phyloP scores from a whole-genome alignment of 2,797 vertebrate genomes.

The Balearica regulorum region DNA sequence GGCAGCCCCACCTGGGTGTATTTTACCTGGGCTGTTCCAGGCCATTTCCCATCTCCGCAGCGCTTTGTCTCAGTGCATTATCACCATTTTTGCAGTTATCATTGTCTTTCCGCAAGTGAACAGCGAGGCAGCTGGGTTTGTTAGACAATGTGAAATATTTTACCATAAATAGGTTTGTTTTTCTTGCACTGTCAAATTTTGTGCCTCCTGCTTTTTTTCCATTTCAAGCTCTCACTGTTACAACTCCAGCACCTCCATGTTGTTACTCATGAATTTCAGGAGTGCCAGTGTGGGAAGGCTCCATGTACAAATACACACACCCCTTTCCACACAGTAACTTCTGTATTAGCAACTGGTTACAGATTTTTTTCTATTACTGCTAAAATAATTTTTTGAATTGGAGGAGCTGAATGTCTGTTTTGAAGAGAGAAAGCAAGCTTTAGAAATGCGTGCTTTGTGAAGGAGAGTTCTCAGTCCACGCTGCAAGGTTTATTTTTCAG shows the following conservation, averaged over 20 bases:
- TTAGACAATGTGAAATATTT: slow-evolving; percentile 53
- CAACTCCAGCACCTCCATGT: fast-evolving
- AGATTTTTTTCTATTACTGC: not conserved
- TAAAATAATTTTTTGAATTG: not conserved
- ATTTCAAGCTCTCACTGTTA: not conserved
- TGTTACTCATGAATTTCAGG: not conserved
- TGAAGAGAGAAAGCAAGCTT: not conserved
- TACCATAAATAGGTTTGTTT: slow-evolving; percentile 28
- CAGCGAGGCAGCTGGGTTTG: not conserved
- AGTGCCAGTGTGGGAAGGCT: not conserved
- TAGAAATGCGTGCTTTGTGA: not conserved
- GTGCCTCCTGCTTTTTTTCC: not conserved
- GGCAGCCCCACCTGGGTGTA: not conserved
- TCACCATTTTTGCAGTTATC: not conserved
- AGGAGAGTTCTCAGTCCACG: not conserved
- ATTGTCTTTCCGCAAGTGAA: not conserved
- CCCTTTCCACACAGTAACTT: not conserved
- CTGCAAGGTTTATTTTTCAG: not conserved
- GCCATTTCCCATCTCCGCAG: not conserved
- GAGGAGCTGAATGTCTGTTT: not conserved
- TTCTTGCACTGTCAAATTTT: not conserved
- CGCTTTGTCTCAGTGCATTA: not conserved
- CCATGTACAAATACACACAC: not conserved
- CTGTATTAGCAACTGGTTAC: not conserved
- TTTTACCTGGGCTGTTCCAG: not conserved